Conservation (phyloP, 2,888 invertebrate genomes). For the Hypselothyrea guttata region DNA sequence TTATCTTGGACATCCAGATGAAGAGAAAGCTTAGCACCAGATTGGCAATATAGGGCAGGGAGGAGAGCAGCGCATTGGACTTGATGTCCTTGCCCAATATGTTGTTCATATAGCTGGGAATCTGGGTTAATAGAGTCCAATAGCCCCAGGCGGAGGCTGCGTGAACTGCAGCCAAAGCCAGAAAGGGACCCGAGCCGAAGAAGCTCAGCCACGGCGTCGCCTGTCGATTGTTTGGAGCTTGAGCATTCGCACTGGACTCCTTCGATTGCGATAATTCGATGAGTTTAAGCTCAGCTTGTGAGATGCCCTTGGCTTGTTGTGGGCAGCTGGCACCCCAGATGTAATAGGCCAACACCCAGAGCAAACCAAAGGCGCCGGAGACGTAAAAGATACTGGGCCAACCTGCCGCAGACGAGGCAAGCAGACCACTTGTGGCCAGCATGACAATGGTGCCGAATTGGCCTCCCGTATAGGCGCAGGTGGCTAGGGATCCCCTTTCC, state of each 20-base stretch:
- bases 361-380: conserved; percentile 85
- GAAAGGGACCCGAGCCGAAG: conserved; percentile 88
- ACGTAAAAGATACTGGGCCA: conserved; percentile 91
- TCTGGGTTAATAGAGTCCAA: conserved; percentile 91
- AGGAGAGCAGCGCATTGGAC: conserved; percentile 87
- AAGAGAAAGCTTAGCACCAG: conserved; percentile 88
- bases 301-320: conserved; percentile 85
- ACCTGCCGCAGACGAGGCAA: conserved; percentile 86
- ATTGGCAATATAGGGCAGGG: conserved; percentile 89
- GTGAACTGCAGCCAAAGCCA: conserved; percentile 88
- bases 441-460: conserved; percentile 91
- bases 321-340: conserved; percentile 87
- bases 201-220: conserved; percentile 89
- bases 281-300: conserved; percentile 85
- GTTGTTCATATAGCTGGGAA: conserved; percentile 90
- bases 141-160: conserved; percentile 91
- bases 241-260: conserved; percentile 33
- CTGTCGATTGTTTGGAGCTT: conserved; percentile 68
- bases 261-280: conserved; percentile 83
- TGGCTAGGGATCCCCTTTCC: conserved; percentile 87
- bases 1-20: conserved; percentile 86
- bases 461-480: conserved; percentile 88
- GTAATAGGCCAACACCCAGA: conserved; percentile 87
- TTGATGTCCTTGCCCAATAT: conserved; percentile 88
- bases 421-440: conserved; percentile 89